A percentile compares a stretch with the other conserved stretches of the same genome.
Conservation (phyloP, 92 coral and sea anemone genomes). For the Epizoanthus illoricatus region DNA sequence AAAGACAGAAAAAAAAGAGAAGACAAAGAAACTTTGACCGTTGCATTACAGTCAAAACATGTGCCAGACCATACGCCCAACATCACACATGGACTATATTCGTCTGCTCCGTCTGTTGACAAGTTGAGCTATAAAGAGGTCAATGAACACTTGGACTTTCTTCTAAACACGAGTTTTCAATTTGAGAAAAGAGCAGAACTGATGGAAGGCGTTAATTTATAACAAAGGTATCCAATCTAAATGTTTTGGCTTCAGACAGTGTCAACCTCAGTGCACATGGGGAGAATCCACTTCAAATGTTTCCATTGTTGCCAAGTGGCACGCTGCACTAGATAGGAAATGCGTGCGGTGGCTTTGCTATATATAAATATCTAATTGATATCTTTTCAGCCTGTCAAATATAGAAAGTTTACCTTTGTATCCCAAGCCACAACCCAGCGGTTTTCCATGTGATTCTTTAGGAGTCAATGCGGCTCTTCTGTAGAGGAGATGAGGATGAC, state of each 20-base stretch:
- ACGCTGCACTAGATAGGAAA: no score
- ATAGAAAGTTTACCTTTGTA: constrained; percentile 37
- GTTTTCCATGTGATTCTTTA: constrained; percentile 20
- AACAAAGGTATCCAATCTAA: not conserved
- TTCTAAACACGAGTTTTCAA: no score
- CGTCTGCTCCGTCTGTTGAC: not conserved
- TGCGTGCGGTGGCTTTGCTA: no score
- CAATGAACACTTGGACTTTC: not conserved
- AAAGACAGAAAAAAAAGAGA: no score
- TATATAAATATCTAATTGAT: constrained; percentile 9
- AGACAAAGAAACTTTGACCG: no score
- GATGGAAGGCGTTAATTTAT: not conserved
- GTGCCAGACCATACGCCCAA: not conserved
- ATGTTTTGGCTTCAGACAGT: not conserved
- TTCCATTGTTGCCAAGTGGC: not conserved
- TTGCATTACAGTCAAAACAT: not conserved
- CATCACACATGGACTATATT: not conserved
- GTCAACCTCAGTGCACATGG: not conserved
- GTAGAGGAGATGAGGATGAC: constrained; percentile 58
- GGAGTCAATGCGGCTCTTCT: constrained; percentile 54
- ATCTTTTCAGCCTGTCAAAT: not conserved
- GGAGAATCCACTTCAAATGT: not conserved
- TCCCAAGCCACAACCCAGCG: constrained; percentile 47
- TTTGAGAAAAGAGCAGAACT: no score
- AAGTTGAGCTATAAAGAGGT: not conserved